Conservation (phyloP, 2,797 vertebrate species). For the Amniataba percoides region DNA sequence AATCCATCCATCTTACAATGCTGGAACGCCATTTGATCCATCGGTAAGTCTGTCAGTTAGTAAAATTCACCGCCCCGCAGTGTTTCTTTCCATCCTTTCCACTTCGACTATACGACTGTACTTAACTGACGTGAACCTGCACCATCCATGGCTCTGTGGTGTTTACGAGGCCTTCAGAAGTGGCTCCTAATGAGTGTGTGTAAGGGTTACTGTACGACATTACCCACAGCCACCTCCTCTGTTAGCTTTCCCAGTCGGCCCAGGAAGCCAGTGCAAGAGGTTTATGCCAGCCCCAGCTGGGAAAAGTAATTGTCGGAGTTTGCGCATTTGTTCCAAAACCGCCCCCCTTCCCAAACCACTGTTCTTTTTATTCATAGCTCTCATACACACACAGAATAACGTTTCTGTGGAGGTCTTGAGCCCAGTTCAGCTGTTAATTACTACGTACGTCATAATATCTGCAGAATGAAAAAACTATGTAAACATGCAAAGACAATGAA, state of each 20-base stretch:
- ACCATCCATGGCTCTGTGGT: constrained; percentile 74
- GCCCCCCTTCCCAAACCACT: not conserved
- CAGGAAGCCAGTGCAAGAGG: constrained; percentile 79
- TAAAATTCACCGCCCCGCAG: constrained; percentile 36
- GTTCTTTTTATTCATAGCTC: constrained; percentile 17
- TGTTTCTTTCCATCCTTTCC: constrained; percentile 47
- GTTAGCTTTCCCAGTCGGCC: constrained; percentile 67
- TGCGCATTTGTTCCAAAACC: constrained; percentile 63
- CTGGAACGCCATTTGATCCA: not conserved
- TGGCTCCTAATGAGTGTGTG: constrained; percentile 81
- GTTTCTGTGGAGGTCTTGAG: constrained; percentile 52
- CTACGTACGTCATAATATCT: constrained; percentile 48
- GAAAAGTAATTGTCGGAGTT: constrained; percentile 79
- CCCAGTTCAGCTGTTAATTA: constrained; percentile 65
- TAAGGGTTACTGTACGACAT: constrained; percentile 82
- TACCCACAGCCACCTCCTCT: constrained; percentile 74
- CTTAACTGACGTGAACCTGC: constrained; percentile 71
- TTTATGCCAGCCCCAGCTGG: constrained; percentile 84
- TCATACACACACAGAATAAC: constrained; percentile 23
- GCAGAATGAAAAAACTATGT: constrained; percentile 53
- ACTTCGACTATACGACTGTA: constrained; percentile 44
- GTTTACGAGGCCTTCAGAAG: constrained; percentile 86
- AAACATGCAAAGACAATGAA: constrained; percentile 51
- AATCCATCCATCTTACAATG: constrained; percentile 5
- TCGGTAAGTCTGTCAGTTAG: not conserved